Evolutionary conservation across 1,140 invertebrate genomes (phyloP).

Genomic region (Pogonus chalceus): DNA sequence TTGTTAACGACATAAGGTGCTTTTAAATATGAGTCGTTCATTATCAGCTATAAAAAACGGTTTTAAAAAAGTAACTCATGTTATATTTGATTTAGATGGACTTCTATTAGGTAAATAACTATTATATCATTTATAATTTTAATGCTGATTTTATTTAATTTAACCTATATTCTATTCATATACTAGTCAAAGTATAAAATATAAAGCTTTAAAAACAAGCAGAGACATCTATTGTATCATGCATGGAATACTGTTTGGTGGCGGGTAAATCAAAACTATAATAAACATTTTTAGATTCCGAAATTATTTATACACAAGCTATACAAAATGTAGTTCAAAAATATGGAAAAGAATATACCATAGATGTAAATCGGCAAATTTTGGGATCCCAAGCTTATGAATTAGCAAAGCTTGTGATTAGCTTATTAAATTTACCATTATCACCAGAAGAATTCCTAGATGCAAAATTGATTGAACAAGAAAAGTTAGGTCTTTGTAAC

Average conservation of each 20-base stretch:
- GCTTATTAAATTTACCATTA: conserved; percentile 56
- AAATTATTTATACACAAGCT: conserved; percentile 62
- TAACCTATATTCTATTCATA: neutral
- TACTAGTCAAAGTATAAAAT: conserved; percentile 47
- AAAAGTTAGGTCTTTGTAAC: conserved; percentile 47
- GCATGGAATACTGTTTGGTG: neutral
- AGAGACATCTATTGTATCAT: neutral
- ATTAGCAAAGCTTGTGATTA: conserved; percentile 49
- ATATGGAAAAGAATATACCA: conserved; percentile 65
- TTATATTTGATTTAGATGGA: conserved; percentile 80
- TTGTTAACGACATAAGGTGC: neutral
- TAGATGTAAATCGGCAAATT: conserved; percentile 58
- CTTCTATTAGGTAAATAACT: conserved; percentile 61
- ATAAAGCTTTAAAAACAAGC: conserved; percentile 58
- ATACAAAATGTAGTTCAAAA: conserved; percentile 52
- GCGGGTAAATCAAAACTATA: neutral
- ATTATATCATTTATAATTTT: conserved; percentile 8
- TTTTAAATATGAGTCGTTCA: conserved; percentile 9
- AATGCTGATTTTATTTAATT: conserved; percentile 4
- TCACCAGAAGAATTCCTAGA: conserved; percentile 53
- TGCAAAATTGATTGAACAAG: conserved; percentile 32
- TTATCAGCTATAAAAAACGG: neutral
- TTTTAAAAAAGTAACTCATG: conserved; percentile 61
- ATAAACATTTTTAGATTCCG: conserved; percentile 55
- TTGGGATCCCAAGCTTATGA: conserved; percentile 64